These are phyloP conservation scores for Bubo scandiacus DNA, from an alignment of 2,113 vertebrate species.

Conservation along the genomic window DNA sequence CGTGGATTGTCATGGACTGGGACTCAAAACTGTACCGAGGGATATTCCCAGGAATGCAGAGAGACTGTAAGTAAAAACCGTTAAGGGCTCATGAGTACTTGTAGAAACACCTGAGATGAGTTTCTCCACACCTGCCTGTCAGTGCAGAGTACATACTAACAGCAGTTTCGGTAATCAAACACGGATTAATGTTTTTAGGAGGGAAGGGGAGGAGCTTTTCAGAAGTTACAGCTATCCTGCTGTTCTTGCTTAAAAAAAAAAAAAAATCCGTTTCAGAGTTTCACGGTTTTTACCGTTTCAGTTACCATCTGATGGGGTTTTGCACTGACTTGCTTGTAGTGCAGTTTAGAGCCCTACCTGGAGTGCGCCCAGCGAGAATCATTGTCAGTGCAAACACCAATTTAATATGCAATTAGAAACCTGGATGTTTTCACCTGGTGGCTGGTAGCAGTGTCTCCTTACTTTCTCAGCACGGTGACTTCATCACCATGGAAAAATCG, in stretches of 20 bases:
- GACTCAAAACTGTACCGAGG: slow-evolving; percentile 87
- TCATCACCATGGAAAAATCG: slow-evolving; percentile 15
- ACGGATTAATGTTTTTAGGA: neutral
- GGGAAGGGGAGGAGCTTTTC: slow-evolving; percentile 36
- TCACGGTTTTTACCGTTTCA: neutral
- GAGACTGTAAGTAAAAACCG: slow-evolving; percentile 88
- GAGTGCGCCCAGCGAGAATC: neutral
- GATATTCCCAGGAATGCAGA: slow-evolving; percentile 93
- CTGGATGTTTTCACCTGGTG: slow-evolving; percentile 17
- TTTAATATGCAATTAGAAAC: neutral
- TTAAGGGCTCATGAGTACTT: neutral
- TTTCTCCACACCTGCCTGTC: neutral
- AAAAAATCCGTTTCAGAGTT: neutral
- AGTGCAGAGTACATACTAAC: neutral
- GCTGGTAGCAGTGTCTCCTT: neutral
- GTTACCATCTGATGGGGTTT: neutral
- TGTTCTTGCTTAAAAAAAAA: neutral
- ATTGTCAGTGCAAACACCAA: neutral
- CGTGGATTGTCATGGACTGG: slow-evolving; percentile 96
- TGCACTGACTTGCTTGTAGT: neutral
- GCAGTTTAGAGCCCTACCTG: neutral
- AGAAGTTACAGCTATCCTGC: neutral
- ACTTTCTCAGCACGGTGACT: neutral
- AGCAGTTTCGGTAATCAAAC: neutral
- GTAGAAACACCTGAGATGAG: neutral